Percentiles rank a stretch among this genome's conserved stretches.
Conservation (phyloP, 2,797 vertebrate species). For the Kryptopterus vitreolus region DNA sequence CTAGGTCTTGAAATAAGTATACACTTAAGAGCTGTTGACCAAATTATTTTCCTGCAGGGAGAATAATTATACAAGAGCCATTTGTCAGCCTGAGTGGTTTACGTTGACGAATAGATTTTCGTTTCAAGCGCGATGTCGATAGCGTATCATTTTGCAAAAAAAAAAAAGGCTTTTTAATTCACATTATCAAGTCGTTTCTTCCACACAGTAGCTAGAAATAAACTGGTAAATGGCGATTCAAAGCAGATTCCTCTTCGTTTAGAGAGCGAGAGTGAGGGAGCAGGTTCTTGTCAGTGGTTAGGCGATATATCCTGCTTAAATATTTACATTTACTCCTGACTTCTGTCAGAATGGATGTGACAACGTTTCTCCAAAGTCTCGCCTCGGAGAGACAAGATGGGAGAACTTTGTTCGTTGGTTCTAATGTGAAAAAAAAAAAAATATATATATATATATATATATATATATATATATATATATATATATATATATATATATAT, state of each 20-base stretch:
- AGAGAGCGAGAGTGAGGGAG: background rate
- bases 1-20: conserved; percentile 35
- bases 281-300: conserved; percentile 22
- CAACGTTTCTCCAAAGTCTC: conserved; percentile 21
- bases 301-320: conserved; percentile 46
- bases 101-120: conserved; percentile 13
- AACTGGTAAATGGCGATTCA: conserved; percentile 13
- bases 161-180: conserved; percentile 22
- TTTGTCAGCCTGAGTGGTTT: conserved; percentile 36
- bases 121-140: conserved; percentile 3
- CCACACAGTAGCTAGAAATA: conserved; percentile 11
- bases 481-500: too few relatives aligned
- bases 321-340: conserved; percentile 47
- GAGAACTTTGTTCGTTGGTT: conserved; percentile 22
- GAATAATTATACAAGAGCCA: conserved; percentile 35
- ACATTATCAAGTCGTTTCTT: conserved; percentile 6
- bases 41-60: conserved; percentile 35
- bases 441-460: too few relatives aligned
- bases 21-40: conserved; percentile 33
- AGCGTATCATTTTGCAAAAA: conserved; percentile 2
- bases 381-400: conserved; percentile 19
- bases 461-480: too few relatives aligned
- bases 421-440: conserved; percentile 8
- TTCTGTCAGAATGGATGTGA: conserved; percentile 10
- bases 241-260: conserved; percentile 21